Evolutionary conservation across 2,888 invertebrate genomes (phyloP).

Genomic region (Ochropleura plecta): DNA sequence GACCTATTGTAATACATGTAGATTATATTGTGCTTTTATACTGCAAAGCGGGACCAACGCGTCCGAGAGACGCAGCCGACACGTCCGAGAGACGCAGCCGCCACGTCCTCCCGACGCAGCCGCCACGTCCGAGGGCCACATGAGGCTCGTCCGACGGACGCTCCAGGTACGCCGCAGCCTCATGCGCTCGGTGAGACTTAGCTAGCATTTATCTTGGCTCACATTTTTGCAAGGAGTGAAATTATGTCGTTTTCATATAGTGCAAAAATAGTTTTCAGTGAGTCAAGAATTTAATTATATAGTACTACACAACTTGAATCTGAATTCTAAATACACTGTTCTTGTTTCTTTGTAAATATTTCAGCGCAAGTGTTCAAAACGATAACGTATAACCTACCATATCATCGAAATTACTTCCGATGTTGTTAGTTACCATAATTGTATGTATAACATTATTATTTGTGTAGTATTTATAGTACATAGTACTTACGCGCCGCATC

Average conservation of each 20-base stretch:
- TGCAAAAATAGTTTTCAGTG: slow-evolving; percentile 44
- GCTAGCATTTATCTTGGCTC: slow-evolving; percentile 59
- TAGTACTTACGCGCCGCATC: slow-evolving; percentile 68
- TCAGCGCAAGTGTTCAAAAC: slow-evolving; percentile 64
- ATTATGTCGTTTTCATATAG: slow-evolving; percentile 45
- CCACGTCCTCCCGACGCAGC: neutral
- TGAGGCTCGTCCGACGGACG: slow-evolving; percentile 2
- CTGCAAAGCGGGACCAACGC: slow-evolving; percentile 81
- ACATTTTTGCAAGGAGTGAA: slow-evolving; percentile 49
- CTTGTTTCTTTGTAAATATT: slow-evolving; percentile 64
- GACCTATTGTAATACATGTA: slow-evolving; percentile 75
- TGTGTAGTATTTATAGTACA: slow-evolving; percentile 64
- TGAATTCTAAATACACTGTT: slow-evolving; percentile 52
- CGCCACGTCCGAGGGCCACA: neutral
- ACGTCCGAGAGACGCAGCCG: neutral
- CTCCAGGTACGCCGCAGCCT: neutral
- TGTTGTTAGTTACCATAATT: slow-evolving; percentile 67
- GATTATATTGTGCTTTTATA: slow-evolving; percentile 80
- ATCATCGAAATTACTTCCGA: slow-evolving; percentile 66
- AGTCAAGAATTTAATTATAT: slow-evolving; percentile 48
- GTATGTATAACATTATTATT: slow-evolving; percentile 58
- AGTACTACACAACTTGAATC: slow-evolving; percentile 48
- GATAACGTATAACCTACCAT: slow-evolving; percentile 60
- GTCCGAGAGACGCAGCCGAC: slow-evolving; percentile 47
- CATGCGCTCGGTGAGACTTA: slow-evolving; percentile 32